Percentiles rank a stretch among this genome's conserved stretches.
Evolutionary conservation across 1,140 invertebrate genomes (phyloP).

Genomic region (Papilio aristodemus): DNA sequence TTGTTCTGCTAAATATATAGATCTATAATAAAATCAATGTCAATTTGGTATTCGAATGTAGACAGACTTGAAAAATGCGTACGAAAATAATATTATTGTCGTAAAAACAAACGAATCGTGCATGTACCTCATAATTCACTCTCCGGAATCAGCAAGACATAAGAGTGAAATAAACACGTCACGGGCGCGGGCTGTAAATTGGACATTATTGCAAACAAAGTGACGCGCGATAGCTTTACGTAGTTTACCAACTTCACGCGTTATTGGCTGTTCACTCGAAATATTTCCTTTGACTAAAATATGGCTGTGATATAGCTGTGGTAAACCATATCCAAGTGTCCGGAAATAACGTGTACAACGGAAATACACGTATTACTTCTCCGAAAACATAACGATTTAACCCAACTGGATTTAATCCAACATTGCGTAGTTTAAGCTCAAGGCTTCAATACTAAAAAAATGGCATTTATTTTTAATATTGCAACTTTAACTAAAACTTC

Average conservation of each 20-base stretch:
- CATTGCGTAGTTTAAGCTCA: too few species aligned
- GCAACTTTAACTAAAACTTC: too few species aligned
- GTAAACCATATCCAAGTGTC: too few species aligned
- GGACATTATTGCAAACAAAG: conserved; percentile 49
- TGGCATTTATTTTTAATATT: too few species aligned
- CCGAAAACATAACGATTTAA: too few species aligned
- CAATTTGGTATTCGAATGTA: not conserved
- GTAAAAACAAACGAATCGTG: conserved; percentile 22
- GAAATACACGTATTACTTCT: too few species aligned
- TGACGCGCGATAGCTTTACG: conserved; percentile 36
- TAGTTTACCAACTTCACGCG: conserved; percentile 19
- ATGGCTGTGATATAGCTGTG: not conserved
- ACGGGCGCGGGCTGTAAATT: conserved; percentile 41
- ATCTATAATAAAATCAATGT: too few species aligned
- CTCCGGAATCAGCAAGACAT: conserved; percentile 37
- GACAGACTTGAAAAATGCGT: not conserved
- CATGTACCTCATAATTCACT: conserved; percentile 2
- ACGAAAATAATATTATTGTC: conserved; percentile 14
- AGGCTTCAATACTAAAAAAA: too few species aligned
- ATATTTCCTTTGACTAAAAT: conserved; percentile 22
- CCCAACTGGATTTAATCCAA: too few species aligned
- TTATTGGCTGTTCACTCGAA: conserved; percentile 27
- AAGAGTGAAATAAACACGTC: conserved; percentile 39
- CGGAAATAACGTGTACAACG: too few species aligned
- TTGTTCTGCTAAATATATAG: too few species aligned